Conservation (phyloP, 2,797 vertebrate species). For the Sternarchorhynchus goeldii region DNA sequence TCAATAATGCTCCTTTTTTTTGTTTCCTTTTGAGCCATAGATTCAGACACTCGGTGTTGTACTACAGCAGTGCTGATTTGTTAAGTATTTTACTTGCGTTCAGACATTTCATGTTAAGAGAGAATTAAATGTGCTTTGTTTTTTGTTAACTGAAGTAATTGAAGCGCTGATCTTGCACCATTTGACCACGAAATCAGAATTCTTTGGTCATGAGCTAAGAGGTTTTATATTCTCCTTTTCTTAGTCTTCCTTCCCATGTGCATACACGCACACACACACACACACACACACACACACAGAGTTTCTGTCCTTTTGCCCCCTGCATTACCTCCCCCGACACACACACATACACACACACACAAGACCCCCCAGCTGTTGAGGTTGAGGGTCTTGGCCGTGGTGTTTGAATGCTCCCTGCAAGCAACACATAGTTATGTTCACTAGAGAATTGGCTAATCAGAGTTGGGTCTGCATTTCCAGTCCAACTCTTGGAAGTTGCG, state of each 20-base stretch:
- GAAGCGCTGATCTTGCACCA: conserved; percentile 61
- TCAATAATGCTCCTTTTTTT: conserved; percentile 26
- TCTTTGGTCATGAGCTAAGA: conserved; percentile 74
- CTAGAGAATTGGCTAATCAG: conserved; percentile 56
- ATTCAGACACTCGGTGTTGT: not conserved
- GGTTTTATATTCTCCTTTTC: conserved; percentile 53
- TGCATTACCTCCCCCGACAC: conserved; percentile 16
- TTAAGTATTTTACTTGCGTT: not conserved
- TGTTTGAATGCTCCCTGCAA: conserved; percentile 53
- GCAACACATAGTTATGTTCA: conserved; percentile 57
- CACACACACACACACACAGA: not conserved
- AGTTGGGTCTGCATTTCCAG: conserved; percentile 55
- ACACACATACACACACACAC: conserved; percentile 11
- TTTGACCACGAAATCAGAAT: conserved; percentile 66
- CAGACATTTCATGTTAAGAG: conserved; percentile 27
- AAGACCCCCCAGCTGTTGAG: conserved; percentile 60
- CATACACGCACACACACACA: not conserved
- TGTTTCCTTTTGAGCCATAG: not conserved
- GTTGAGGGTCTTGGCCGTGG: conserved; percentile 57
- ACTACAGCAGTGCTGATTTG: conserved; percentile 2
- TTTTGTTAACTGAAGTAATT: conserved; percentile 65
- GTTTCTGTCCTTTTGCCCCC: conserved; percentile 34
- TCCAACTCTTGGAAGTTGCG: conserved; percentile 48
- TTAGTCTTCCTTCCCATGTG: not conserved
- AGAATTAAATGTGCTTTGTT: conserved; percentile 19